Conservation (phyloP, 2,113 vertebrate genomes). For the Cervus canadensis region DNA sequence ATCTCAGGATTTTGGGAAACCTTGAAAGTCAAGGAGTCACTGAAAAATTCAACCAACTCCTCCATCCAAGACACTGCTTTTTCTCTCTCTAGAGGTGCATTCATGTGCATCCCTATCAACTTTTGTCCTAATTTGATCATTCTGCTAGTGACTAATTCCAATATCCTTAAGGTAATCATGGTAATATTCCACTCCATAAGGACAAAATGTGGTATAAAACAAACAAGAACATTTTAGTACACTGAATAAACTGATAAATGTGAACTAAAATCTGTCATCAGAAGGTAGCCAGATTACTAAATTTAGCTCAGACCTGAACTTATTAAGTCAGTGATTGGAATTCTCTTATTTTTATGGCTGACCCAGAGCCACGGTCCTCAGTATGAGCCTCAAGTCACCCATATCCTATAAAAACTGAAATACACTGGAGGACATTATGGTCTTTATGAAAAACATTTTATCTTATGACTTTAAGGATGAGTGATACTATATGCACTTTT, state of each 20-base stretch:
- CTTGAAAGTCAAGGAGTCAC: not conserved
- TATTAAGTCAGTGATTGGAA: not conserved
- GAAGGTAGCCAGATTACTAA: not conserved
- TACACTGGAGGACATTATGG: not conserved
- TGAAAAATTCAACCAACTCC: not conserved
- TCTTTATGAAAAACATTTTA: not conserved
- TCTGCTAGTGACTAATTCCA: not conserved
- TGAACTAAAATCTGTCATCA: not conserved
- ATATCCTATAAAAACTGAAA: not conserved
- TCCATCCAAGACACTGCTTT: not conserved
- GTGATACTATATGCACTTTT: not conserved
- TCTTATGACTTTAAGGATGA: not conserved
- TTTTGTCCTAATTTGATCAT: not conserved
- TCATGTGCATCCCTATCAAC: not conserved
- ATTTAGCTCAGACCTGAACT: not conserved
- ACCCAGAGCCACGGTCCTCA: not conserved
- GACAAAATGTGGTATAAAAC: not conserved
- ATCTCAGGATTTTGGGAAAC: not conserved
- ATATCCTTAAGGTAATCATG: not conserved
- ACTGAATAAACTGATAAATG: not conserved
- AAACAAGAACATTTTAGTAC: not conserved
- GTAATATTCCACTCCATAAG: not conserved
- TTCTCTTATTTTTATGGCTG: not conserved
- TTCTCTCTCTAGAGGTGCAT: not conserved
- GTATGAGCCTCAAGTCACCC: not conserved